Conservation (phyloP, 2,113 vertebrate species). For the Typhlomys cinereus region DNA sequence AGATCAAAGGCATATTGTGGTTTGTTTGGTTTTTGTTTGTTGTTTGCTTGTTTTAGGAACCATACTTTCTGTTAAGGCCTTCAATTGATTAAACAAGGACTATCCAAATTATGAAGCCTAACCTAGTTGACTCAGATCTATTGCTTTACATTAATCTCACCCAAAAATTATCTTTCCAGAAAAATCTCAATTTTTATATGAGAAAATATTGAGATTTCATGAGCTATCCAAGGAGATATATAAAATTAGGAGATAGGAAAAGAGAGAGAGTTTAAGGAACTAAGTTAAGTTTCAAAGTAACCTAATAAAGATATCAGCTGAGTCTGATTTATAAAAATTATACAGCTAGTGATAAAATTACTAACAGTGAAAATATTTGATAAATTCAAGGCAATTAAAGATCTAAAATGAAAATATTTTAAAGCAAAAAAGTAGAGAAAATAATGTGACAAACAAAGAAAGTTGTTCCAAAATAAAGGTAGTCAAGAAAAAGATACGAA, state of each 20-base stretch:
- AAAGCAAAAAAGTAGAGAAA: background rate
- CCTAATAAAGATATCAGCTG: constrained; percentile 4
- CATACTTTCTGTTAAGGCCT: background rate
- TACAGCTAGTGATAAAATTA: background rate
- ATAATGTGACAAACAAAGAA: background rate
- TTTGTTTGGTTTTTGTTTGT: too few relatives aligned
- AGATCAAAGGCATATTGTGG: background rate
- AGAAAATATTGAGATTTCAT: background rate
- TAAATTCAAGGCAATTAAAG: background rate
- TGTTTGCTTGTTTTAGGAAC: background rate
- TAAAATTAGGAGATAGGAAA: background rate
- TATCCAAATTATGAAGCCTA: background rate
- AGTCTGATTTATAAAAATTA: background rate
- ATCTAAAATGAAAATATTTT: background rate
- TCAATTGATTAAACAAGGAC: background rate
- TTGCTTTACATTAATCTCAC: background rate
- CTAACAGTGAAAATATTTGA: background rate
- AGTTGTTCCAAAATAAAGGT: background rate
- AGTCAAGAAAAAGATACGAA: background rate
- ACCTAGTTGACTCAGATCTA: background rate
- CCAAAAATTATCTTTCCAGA: background rate
- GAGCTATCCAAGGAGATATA: background rate
- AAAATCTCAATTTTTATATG: background rate
- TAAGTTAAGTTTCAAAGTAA: background rate
- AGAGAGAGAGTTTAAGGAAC: background rate